These are phyloP conservation scores for Nemotelus pantherinus DNA, from an alignment of 2,888 invertebrate species.

Conservation along the genomic window DNA sequence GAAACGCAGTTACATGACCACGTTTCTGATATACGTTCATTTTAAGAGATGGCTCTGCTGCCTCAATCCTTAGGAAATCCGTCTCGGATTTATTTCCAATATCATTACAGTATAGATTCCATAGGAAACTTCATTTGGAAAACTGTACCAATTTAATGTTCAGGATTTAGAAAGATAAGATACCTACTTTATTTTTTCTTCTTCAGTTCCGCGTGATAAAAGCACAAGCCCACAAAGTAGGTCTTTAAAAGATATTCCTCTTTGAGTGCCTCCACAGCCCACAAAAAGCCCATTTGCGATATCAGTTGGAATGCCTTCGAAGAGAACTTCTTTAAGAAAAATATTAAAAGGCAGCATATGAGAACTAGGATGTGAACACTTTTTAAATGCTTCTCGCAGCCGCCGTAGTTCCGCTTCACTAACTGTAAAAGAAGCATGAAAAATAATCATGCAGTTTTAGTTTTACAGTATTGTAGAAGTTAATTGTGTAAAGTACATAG, in stretches of 20 bases:
- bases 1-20: slow-evolving; percentile 61
- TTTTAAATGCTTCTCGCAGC: slow-evolving; percentile 87
- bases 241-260: slow-evolving; percentile 85
- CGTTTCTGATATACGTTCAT: slow-evolving; percentile 64
- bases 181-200: slow-evolving; percentile 82
- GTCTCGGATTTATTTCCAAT: slow-evolving; percentile 77
- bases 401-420: slow-evolving; percentile 84
- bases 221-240: slow-evolving; percentile 86
- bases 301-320: slow-evolving; percentile 83
- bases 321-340: slow-evolving; percentile 86
- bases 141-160: background rate
- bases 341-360: slow-evolving; percentile 76
- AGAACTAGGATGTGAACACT: slow-evolving; percentile 77
- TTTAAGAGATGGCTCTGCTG: slow-evolving; percentile 67
- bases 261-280: slow-evolving; percentile 84
- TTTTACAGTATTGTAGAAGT: background rate
- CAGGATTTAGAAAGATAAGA: background rate
- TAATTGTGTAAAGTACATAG: background rate
- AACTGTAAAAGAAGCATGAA: slow-evolving; percentile 67
- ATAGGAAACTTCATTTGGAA: slow-evolving; percentile 73
- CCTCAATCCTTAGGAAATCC: slow-evolving; percentile 76
- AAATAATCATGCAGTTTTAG: background rate
- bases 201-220: slow-evolving; percentile 83
- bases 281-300: slow-evolving; percentile 85
- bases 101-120: slow-evolving; percentile 87